Evolutionary conservation across 2,113 vertebrate species (phyloP).

Genomic region (Pangasianodon gigas): DNA sequence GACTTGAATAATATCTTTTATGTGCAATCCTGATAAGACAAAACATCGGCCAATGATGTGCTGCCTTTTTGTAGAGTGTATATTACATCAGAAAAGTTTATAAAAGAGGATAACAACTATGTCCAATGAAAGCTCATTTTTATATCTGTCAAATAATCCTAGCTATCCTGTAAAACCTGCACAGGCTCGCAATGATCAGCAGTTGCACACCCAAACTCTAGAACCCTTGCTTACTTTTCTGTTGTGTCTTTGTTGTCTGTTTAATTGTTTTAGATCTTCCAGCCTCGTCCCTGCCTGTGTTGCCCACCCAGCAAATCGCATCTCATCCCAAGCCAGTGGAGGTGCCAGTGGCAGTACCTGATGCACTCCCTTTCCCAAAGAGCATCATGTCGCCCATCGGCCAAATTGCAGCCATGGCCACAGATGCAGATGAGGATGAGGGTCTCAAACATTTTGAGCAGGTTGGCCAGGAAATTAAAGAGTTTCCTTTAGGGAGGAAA

Average conservation of each 20-base stretch:
- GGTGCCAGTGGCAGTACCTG: constrained; percentile 59
- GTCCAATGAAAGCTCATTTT: neutral
- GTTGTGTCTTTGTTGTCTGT: neutral
- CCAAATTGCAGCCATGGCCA: constrained; percentile 58
- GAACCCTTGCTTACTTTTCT: neutral
- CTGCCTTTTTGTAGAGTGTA: neutral
- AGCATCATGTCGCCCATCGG: constrained; percentile 65
- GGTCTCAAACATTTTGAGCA: constrained; percentile 96
- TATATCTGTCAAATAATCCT: neutral
- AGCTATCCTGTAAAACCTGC: neutral
- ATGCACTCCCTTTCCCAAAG: constrained; percentile 64
- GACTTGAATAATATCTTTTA: neutral
- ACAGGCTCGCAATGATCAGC: neutral
- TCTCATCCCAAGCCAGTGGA: constrained; percentile 70
- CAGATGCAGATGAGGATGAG: constrained; percentile 93
- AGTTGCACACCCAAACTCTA: neutral
- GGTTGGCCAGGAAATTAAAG: constrained; percentile 66
- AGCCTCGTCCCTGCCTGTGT: constrained; percentile 68
- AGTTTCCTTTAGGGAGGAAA: neutral
- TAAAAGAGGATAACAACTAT: neutral
- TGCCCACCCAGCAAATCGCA: constrained; percentile 32
- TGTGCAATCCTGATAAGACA: neutral
- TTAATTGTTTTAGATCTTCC: constrained; percentile 46
- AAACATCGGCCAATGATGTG: neutral
- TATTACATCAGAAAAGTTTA: neutral